Base-by-base conservation (phyloP, 2,888 invertebrate species). In the Drepana falcataria region DNA sequence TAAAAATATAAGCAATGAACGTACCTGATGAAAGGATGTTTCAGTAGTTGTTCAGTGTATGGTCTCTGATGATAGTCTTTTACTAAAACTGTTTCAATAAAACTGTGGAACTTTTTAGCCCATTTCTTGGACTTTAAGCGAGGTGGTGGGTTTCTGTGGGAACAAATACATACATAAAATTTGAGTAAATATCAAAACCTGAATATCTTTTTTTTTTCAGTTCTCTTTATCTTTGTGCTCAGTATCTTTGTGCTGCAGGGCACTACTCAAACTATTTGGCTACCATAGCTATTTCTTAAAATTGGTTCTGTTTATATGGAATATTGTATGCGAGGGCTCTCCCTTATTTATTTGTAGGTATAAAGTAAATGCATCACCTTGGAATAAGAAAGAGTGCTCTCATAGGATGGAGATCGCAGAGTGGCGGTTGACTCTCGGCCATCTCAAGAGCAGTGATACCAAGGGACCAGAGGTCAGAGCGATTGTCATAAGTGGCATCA, bases 381-480 rank as follows among this genome's bases (percentile, higher is more conserved):
- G 99, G 99, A 87, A 99, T 99, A 74, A 99, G 94, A 91, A 99
- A 99, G 68, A 99, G 93, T 65, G 99, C 99, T 83, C 99, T 94
- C 99, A 99, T 99, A 35, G 99, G 99, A 93, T 99, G 99, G 85
- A 99, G 94, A 93, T 99, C 99, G 92, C 99, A 99, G 58, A 99
- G 93, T 47, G 99, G 99, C 61, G 99, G 99, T 90, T 99, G 98
- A 75, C 98, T 98, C 92, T 99, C 99, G 57, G 99, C 99, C 99
- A 99, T 99, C 93, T 99, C 99, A 63, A 99, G 93, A 53, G 99
- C 98, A 57, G 99, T 99, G 78, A 99, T 99, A 75, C 99, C 97
- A 66, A 96, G 92, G 51, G 96, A 96, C 96, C 96, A 97, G 60
- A 97, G 92, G 88, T 97, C 97, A 72, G 96, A 96, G 74, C 97